phyloP scores from a whole-genome alignment of 2,113 vertebrate species.

The Alaudala cheleensis region DNA sequence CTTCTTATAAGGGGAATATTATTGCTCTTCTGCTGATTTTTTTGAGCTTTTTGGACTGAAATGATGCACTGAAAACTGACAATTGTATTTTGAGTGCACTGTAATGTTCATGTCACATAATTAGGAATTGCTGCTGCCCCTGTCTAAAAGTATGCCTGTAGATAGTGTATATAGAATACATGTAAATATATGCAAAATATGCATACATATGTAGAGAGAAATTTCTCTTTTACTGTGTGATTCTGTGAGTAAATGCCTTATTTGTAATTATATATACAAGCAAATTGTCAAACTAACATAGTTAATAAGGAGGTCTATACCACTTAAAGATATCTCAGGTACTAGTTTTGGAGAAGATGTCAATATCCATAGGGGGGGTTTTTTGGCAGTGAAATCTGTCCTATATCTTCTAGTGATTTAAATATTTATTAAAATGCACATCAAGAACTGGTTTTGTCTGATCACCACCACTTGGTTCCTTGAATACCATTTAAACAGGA shows the following conservation, averaged over 20 bases:
- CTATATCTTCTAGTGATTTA: neutral
- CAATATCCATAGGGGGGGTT: accelerated
- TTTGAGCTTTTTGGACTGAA: neutral
- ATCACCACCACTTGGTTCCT: neutral
- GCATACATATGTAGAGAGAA: neutral
- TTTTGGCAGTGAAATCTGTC: neutral
- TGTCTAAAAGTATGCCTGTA: neutral
- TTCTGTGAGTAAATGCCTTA: neutral
- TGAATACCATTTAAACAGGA: neutral
- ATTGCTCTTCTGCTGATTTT: neutral
- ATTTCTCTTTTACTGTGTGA: neutral
- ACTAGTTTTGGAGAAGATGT: neutral
- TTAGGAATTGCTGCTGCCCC: neutral
- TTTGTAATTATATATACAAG: neutral
- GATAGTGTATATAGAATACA: neutral
- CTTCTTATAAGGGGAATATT: neutral
- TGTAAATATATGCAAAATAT: neutral
- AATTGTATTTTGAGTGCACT: neutral
- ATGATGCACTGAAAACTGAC: neutral
- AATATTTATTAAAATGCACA: neutral
- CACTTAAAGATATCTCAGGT: neutral
- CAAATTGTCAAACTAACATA: neutral
- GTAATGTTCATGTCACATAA: accelerated
- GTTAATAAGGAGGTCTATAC: neutral
- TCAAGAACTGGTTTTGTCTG: neutral